Conservation (phyloP, 2,797 vertebrate genomes). For the Melanotaenia boesemani region DNA sequence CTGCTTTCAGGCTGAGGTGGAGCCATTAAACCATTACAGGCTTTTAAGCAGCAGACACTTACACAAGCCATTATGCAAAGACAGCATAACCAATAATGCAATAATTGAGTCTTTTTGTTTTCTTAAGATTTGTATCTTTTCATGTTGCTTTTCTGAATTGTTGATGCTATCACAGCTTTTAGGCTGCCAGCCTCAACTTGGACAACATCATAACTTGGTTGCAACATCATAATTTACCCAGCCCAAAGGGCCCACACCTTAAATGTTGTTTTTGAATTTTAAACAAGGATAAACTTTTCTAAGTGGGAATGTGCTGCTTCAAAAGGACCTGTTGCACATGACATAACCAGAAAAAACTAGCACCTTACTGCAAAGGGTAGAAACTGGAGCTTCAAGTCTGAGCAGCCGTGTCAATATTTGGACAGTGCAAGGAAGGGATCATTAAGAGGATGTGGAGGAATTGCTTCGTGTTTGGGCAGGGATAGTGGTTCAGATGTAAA, state of each 20-base stretch:
- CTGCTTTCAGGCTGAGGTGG: not conserved
- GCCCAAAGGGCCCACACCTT: not conserved
- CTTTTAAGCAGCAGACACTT: constrained; percentile 8
- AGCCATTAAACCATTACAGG: constrained; percentile 17
- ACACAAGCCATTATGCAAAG: constrained; percentile 8
- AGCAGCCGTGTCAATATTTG: constrained; percentile 5
- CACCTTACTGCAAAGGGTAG: constrained; percentile 12
- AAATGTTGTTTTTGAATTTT: not conserved
- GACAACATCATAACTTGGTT: not conserved
- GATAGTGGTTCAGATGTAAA: not conserved
- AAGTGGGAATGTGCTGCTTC: not conserved
- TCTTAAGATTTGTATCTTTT: constrained; percentile 9
- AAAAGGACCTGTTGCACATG: not conserved
- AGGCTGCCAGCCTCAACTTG: constrained; percentile 13
- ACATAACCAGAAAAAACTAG: constrained; percentile 12
- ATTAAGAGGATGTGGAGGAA: not conserved
- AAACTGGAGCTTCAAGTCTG: not conserved
- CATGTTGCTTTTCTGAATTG: not conserved
- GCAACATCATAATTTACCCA: not conserved
- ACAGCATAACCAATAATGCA: not conserved
- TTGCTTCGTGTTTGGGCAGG: constrained; percentile 12
- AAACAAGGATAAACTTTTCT: no score
- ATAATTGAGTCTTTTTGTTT: not conserved
- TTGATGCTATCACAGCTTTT: not conserved
- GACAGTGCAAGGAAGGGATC: not conserved